Evolutionary conservation across 1,140 invertebrate genomes (phyloP).

Genomic region (Nasonia giraulti): DNA sequence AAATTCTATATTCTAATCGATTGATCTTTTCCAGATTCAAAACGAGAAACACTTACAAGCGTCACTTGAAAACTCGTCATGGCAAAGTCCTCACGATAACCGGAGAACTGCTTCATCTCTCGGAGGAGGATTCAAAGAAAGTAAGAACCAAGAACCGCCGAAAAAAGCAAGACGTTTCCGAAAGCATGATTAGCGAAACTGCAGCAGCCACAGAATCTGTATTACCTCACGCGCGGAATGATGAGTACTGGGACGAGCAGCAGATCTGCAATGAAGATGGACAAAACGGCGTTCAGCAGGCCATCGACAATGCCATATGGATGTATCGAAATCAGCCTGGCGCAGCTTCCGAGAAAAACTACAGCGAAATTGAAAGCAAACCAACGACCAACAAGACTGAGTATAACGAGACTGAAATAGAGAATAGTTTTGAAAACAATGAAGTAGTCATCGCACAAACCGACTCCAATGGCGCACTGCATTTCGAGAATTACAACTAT

Average conservation of each 20-base stretch:
- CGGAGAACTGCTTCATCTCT: constrained; percentile 75
- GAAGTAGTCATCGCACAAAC: constrained; percentile 47
- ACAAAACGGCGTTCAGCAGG: constrained; percentile 49
- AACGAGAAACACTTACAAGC: constrained; percentile 80
- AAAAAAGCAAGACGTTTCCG: constrained; percentile 57
- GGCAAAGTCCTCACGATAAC: constrained; percentile 78
- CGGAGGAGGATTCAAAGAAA: constrained; percentile 77
- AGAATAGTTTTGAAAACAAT: constrained; percentile 51
- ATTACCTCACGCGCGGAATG: constrained; percentile 48
- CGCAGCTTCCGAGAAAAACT: constrained; percentile 42
- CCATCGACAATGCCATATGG: constrained; percentile 56
- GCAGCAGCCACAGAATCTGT: constrained; percentile 59
- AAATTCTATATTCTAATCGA: constrained; percentile 31
- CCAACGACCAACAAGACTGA: constrained; percentile 61
- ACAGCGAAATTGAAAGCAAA: constrained; percentile 56
- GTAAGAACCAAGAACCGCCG: constrained; percentile 72
- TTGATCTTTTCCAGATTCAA: constrained; percentile 74
- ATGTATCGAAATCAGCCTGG: constrained; percentile 49
- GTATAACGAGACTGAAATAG: constrained; percentile 60
- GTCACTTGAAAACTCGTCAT: constrained; percentile 78
- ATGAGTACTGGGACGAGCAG: constrained; percentile 52
- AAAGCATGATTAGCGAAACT: constrained; percentile 52
- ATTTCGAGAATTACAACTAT: constrained; percentile 48
- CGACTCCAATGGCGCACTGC: constrained; percentile 35
- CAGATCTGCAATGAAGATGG: constrained; percentile 43